Conservation (phyloP, 2,113 vertebrate genomes). For the Chloropsis hardwickii region DNA sequence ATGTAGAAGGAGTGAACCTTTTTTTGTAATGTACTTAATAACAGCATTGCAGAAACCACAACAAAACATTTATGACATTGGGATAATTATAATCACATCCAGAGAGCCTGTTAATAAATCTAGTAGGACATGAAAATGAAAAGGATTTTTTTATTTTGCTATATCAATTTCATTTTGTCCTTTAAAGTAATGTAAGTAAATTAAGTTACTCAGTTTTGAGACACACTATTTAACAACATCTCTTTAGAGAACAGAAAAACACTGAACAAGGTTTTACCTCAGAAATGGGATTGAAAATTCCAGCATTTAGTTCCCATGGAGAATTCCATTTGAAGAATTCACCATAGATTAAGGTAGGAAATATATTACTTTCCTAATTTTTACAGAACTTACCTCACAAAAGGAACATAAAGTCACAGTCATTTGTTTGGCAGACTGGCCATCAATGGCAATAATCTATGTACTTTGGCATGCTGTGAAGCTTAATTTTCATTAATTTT, state of each 20-base stretch:
- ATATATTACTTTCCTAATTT: background rate
- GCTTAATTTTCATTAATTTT: constrained; percentile 24
- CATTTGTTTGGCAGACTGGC: background rate
- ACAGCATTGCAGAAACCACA: background rate
- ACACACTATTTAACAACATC: background rate
- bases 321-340: background rate
- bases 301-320: background rate
- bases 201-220: background rate
- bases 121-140: background rate
- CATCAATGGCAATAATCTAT: background rate
- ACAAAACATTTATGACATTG: background rate
- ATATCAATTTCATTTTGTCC: background rate
- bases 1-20: background rate
- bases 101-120: background rate
- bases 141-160: background rate
- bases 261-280: background rate
- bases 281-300: background rate
- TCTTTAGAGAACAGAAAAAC: background rate
- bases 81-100: background rate
- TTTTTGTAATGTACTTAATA: background rate
- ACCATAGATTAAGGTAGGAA: background rate
- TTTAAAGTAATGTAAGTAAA: background rate
- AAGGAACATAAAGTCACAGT: background rate
- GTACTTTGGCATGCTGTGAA: background rate
- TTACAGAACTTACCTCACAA: background rate